A percentile compares a stretch with the other conserved stretches of the same genome.
Evolutionary conservation across 2,888 invertebrate species (phyloP).

Genomic region (Harpalus rubripes): DNA sequence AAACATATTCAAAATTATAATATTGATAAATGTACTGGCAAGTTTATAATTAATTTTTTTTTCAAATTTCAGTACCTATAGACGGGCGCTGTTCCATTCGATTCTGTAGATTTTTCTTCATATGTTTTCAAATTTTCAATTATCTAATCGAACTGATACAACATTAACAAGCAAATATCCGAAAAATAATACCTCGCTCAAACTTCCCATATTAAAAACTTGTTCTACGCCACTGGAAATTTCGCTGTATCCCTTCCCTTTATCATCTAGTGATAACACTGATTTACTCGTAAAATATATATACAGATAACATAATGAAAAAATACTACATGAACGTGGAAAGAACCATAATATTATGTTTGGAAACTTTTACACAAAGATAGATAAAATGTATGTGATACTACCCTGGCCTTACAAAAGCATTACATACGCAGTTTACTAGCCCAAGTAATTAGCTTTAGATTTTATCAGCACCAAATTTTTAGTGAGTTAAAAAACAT

Average conservation of each 20-base stretch:
- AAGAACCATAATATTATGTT: slow-evolving; percentile 65
- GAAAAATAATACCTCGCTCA: too few species aligned
- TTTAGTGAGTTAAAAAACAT: slow-evolving; percentile 67
- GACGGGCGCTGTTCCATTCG: too few species aligned
- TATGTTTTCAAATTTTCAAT: too few species aligned
- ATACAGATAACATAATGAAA: slow-evolving; percentile 77
- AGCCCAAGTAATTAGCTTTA: slow-evolving; percentile 68
- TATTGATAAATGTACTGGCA: too few species aligned
- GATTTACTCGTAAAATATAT: slow-evolving; percentile 77
- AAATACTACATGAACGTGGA: slow-evolving; percentile 76
- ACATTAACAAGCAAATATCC: too few species aligned
- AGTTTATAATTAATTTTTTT: too few species aligned
- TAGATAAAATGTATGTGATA: slow-evolving; percentile 56
- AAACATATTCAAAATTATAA: too few species aligned
- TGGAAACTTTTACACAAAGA: slow-evolving; percentile 64
- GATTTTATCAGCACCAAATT: slow-evolving; percentile 72
- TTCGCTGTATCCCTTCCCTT: slow-evolving; percentile 7
- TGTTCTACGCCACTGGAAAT: slow-evolving; percentile 47
- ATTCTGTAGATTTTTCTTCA: too few species aligned
- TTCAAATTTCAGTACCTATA: too few species aligned
- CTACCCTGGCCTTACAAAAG: slow-evolving; percentile 6
- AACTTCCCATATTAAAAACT: background rate
- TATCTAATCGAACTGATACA: too few species aligned
- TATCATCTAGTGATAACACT: slow-evolving; percentile 75
- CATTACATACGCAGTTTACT: slow-evolving; percentile 35